Conservation (phyloP, 2,113 vertebrate species). For the Hucho hucho region DNA sequence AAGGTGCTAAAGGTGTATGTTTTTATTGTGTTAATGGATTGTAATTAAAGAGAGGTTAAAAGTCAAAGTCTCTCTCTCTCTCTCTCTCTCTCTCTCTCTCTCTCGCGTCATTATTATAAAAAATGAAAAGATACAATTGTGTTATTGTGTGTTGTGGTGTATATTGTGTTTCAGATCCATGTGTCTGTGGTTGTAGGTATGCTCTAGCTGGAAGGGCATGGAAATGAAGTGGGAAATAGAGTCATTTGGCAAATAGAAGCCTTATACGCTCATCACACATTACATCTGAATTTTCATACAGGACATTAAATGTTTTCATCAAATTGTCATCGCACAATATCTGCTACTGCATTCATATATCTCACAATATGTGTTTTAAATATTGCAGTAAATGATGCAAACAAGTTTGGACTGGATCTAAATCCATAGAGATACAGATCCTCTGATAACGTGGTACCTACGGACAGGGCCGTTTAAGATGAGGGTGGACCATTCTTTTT, state of each 20-base stretch:
- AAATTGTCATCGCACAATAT: constrained; percentile 57
- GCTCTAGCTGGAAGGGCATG: constrained; percentile 47
- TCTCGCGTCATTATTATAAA: background rate
- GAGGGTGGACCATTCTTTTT: too few relatives aligned
- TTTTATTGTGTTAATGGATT: too few relatives aligned
- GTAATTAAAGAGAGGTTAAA: too few relatives aligned
- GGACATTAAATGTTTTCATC: constrained; percentile 64
- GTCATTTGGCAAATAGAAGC: constrained; percentile 59
- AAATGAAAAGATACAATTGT: background rate
- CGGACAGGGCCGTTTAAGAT: too few relatives aligned
- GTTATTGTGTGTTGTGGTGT: background rate
- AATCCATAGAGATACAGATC: constrained; percentile 23
- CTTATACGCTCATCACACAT: constrained; percentile 60
- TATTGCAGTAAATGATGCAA: constrained; percentile 61
- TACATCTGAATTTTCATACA: constrained; percentile 62
- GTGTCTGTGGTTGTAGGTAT: constrained; percentile 34
- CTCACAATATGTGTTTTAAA: constrained; percentile 58
- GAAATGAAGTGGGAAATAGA: constrained; percentile 70
- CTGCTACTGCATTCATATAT: constrained; percentile 53
- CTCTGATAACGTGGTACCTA: too few relatives aligned
- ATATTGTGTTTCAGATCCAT: background rate
- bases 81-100: constrained; percentile 13
- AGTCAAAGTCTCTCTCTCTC: constrained; percentile 16
- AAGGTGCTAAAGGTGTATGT: too few relatives aligned
- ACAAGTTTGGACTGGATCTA: constrained; percentile 45